Evolutionary conservation across 1,140 invertebrate genomes (phyloP).

Genomic region (Drosophila funebris): DNA sequence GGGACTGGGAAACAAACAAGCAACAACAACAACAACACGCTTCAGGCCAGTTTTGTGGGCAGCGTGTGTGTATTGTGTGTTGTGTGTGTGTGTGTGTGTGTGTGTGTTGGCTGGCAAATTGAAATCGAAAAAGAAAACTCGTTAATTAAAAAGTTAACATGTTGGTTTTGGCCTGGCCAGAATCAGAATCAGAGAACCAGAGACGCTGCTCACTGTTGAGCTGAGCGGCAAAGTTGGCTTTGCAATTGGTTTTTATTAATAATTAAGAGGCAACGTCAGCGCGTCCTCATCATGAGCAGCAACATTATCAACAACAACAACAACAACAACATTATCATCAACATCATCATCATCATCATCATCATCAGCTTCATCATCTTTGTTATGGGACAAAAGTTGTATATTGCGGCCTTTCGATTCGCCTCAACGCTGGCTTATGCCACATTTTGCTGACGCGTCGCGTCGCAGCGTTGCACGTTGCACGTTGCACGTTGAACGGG

Average conservation of each 20-base stretch:
- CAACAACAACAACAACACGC: constrained; percentile 8
- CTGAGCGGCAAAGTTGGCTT: constrained; percentile 16
- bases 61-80: constrained; percentile 16
- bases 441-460: constrained; percentile 26
- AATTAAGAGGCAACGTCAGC: constrained; percentile 59
- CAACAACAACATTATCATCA: constrained; percentile 14
- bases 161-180: constrained; percentile 37
- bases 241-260: constrained; percentile 74
- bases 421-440: constrained; percentile 1
- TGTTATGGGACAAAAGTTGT: constrained; percentile 2
- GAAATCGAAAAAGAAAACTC: constrained; percentile 83
- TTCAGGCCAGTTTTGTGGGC: constrained; percentile 67
- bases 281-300: constrained; percentile 16
- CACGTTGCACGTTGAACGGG: not conserved
- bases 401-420: not conserved
- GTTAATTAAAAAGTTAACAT: constrained; percentile 84
- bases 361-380: constrained; percentile 9
- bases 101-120: constrained; percentile 74
- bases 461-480: constrained; percentile 7
- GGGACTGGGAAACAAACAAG: not conserved
- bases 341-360: not conserved
- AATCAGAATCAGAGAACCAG: constrained; percentile 2
- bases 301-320: constrained; percentile 3
- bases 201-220: not conserved
- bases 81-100: constrained; percentile 10